These are phyloP conservation scores for Eustalomyia histrio DNA, from an alignment of 2,888 invertebrate genomes.

Conservation along the genomic window DNA sequence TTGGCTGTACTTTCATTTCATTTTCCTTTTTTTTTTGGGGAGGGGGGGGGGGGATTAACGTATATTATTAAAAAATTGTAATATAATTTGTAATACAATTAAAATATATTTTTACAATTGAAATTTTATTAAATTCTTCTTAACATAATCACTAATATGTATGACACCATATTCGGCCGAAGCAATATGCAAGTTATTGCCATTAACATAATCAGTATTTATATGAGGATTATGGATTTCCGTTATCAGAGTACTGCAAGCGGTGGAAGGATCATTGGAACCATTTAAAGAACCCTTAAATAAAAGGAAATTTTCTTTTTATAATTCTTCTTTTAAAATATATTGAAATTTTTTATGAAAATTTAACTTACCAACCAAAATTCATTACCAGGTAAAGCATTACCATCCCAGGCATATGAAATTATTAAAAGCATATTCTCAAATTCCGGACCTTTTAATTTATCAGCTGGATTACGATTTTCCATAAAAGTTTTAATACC, in stretches of 20 bases:
- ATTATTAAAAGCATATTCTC: slow-evolving; percentile 81
- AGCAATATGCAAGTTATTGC: slow-evolving; percentile 80
- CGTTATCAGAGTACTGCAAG: slow-evolving; percentile 81
- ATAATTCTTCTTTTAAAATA: not conserved
- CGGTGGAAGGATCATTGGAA: slow-evolving; percentile 82
- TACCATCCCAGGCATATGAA: slow-evolving; percentile 85
- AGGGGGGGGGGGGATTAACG: too few relatives aligned
- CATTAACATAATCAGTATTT: slow-evolving; percentile 80
- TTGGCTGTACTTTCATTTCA: too few relatives aligned
- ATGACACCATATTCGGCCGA: slow-evolving; percentile 72
- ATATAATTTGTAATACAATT: too few relatives aligned
- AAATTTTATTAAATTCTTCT: slow-evolving; percentile 4
- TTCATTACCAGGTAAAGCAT: slow-evolving; percentile 85
- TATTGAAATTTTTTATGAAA: not conserved
- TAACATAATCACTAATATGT: slow-evolving; percentile 73
- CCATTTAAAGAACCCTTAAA: slow-evolving; percentile 73
- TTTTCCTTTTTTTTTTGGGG: too few relatives aligned
- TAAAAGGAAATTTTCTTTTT: not conserved
- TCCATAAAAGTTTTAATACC: slow-evolving; percentile 80
- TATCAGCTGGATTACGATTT: slow-evolving; percentile 81
- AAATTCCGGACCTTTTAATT: slow-evolving; percentile 74
- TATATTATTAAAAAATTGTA: too few relatives aligned
- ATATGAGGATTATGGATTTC: slow-evolving; percentile 82
- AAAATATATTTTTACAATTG: too few relatives aligned
- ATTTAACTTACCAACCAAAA: slow-evolving; percentile 81